phyloP scores from a whole-genome alignment of 2,888 invertebrate genomes.

The Panopea generosa region DNA sequence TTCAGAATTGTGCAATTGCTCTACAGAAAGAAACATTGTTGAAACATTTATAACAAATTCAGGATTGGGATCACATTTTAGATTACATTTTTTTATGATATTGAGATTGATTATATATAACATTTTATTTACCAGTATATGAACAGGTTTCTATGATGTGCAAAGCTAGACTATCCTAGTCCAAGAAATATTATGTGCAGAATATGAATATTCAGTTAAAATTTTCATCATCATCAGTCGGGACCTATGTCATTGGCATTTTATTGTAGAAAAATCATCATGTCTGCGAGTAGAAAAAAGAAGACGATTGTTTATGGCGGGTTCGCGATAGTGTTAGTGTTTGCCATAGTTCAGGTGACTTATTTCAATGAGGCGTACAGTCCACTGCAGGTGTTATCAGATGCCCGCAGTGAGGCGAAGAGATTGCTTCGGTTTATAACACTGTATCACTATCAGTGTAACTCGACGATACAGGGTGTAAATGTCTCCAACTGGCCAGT shows the following conservation, averaged over 20 bases:
- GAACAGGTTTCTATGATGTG: no score
- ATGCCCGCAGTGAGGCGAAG: slow-evolving; percentile 79
- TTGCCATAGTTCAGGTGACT: slow-evolving; percentile 69
- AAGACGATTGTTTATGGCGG: slow-evolving; percentile 66
- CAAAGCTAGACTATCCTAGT: no score
- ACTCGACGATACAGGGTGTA: slow-evolving; percentile 72
- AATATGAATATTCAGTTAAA: no score
- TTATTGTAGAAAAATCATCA: slow-evolving; percentile 24
- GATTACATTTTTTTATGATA: no score
- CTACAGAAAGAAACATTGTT: no score
- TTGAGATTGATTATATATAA: no score
- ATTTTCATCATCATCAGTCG: no score
- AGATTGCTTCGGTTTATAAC: slow-evolving; percentile 80
- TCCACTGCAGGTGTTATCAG: slow-evolving; percentile 77
- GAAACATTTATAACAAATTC: no score
- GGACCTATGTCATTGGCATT: slow-evolving; percentile 5
- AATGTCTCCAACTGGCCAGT: slow-evolving; percentile 79
- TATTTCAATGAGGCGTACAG: slow-evolving; percentile 76
- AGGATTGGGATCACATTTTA: no score
- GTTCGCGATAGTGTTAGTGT: slow-evolving; percentile 55
- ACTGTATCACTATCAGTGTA: slow-evolving; percentile 80
- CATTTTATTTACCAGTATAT: no score
- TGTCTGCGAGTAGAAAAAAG: slow-evolving; percentile 59
- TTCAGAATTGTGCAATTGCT: no score
- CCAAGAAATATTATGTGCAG: no score